These are phyloP conservation scores for Isoperla grammatica DNA, from an alignment of 2,888 invertebrate species.

Conservation along the genomic window DNA sequence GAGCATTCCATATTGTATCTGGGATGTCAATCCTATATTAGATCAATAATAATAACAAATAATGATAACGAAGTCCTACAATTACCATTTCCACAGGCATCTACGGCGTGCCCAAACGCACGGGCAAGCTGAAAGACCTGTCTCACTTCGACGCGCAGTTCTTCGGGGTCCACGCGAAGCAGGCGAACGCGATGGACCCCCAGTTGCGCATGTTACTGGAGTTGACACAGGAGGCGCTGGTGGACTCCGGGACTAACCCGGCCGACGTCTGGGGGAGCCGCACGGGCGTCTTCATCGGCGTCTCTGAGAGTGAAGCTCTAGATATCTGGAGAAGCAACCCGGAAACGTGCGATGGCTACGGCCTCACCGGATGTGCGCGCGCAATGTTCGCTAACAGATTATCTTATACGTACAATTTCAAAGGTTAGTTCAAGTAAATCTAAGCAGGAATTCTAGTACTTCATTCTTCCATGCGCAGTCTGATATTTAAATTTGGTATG, in stretches of 20 bases:
- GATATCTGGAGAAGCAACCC: conserved; percentile 81
- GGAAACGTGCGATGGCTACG: conserved; percentile 82
- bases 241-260: conserved; percentile 86
- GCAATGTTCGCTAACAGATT: conserved; percentile 97
- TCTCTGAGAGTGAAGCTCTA: conserved; percentile 68
- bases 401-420: conserved; percentile 92
- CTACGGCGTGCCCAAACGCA: conserved; percentile 71
- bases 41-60: too few species aligned
- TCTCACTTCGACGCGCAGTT: conserved; percentile 80
- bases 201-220: conserved; percentile 86
- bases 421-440: conserved; percentile 46
- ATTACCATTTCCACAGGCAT: conserved; percentile 60
- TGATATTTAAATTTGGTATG: too few species aligned
- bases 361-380: conserved; percentile 86
- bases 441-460: too few species aligned
- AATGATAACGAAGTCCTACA: too few species aligned
- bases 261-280: conserved; percentile 74
- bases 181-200: conserved; percentile 89
- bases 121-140: conserved; percentile 78
- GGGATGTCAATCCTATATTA: too few species aligned
- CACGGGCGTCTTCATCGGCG: conserved; percentile 94
- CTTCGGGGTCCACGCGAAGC: conserved; percentile 88
- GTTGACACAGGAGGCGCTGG: conserved; percentile 83
- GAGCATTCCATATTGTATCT: too few species aligned
- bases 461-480: too few species aligned